Evolutionary conservation across 2,888 invertebrate species (phyloP), one percentile per base, ranked within the genome.

Genomic region (Scaeva pyrastri): DNA sequence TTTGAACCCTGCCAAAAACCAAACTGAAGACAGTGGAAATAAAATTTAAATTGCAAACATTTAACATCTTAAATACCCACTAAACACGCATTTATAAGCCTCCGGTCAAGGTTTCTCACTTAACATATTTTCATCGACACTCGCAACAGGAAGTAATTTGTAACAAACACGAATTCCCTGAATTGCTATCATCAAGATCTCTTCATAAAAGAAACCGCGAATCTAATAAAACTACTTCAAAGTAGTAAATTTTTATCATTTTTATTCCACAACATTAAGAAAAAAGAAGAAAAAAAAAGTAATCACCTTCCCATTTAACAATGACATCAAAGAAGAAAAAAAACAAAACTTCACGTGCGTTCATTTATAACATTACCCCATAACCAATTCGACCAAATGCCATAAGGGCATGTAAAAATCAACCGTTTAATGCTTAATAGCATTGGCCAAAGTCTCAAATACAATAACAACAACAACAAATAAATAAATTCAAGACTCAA

Each of bases 401-500:
- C 77, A 78, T 73, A 82, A 82, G 86, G 86, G 82, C 77, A 74
- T 71, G 74, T 70, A 71, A 71, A 74, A 82, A 70, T 81, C 82
- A 75, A 64, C 86, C 86, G 75, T 78, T 86, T 82, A 86, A 78
- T 86, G 77, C 74, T 71, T 82, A 77, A 74, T 82, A 82, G 62
- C 66, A 45, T 62, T 45, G 5, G 64, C 23, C 26, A 73, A 58
- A 79, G 50, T 23, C 50, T 76, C 62, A 21, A 19, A 2, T 6
- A 31, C 31, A 12, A 23, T 12, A 21, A 52, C 4, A 2, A 19
- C n/a, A 16, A 62, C 36, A 14, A 52, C 5, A 52, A 23, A 52
- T 52, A 52, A 41, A 16, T 60, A 41, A 39, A 41, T 19, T 21
- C 19, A 70, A 62, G 73, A 62, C 56, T 56, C 52, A 55, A 56